Conservation (phyloP, 2,113 vertebrate species). For the Hymenochirus boettgeri region DNA sequence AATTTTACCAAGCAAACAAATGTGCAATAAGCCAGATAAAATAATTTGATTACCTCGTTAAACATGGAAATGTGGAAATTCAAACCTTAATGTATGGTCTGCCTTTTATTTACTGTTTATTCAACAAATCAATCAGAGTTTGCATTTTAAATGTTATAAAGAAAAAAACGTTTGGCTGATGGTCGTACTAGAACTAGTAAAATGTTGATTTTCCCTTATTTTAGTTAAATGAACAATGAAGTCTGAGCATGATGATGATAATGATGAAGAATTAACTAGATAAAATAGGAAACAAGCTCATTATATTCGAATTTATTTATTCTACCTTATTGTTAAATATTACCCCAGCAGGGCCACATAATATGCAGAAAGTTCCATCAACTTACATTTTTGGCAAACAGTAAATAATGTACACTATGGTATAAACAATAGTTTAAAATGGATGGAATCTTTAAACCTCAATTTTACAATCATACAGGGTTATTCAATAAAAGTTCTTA, state of each 20-base stretch:
- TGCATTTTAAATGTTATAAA: background rate
- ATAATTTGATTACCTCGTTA: conserved; percentile 17
- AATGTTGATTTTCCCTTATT: background rate
- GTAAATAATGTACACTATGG: no score
- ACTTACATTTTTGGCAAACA: conserved; percentile 14
- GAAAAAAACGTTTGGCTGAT: background rate
- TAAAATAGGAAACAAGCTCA: background rate
- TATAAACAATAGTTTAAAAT: background rate
- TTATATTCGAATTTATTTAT: conserved; percentile 13
- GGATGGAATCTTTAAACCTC: no score
- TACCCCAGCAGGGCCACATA: conserved; percentile 1
- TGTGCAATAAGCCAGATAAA: conserved; percentile 2
- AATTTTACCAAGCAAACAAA: background rate
- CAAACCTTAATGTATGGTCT: background rate
- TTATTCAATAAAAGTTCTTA: no score
- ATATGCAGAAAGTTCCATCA: conserved; percentile 13
- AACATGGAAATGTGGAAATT: conserved; percentile 17
- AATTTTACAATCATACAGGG: no score
- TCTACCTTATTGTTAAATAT: conserved; percentile 15
- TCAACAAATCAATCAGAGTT: background rate
- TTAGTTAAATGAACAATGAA: background rate
- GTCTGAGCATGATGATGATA: background rate
- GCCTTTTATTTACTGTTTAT: background rate
- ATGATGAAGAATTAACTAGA: background rate
- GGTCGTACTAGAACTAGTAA: background rate